Evolutionary conservation across 2,113 vertebrate genomes (phyloP).

Genomic region (Ochotona princeps): DNA sequence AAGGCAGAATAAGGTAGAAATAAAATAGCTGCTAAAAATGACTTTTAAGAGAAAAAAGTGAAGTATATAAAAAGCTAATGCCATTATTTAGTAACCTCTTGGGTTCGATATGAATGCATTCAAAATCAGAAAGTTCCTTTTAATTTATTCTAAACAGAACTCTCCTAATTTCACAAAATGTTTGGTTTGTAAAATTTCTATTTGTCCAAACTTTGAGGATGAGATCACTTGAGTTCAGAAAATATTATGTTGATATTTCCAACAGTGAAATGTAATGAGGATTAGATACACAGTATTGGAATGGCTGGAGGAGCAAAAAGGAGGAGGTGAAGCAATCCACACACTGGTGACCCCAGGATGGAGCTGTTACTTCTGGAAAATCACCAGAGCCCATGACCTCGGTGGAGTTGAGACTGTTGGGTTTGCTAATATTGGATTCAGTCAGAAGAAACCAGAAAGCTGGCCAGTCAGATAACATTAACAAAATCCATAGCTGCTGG

Average conservation of each 20-base stretch:
- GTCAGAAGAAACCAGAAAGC: background rate
- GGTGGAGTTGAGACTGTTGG: background rate
- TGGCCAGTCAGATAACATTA: background rate
- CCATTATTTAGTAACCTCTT: background rate
- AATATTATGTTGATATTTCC: background rate
- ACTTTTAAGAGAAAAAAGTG: background rate
- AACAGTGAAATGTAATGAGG: background rate
- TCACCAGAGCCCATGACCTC: background rate
- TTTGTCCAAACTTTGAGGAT: background rate
- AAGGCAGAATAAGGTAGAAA: background rate
- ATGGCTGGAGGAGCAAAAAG: background rate
- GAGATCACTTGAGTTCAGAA: background rate
- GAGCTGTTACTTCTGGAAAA: background rate
- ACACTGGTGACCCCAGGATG: background rate
- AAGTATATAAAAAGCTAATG: background rate
- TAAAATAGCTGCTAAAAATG: background rate
- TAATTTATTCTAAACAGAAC: background rate
- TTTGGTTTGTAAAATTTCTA: constrained; percentile 4
- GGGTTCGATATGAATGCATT: background rate
- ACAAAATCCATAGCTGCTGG: background rate
- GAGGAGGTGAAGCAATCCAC: background rate
- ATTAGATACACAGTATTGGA: background rate
- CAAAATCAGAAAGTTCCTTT: background rate
- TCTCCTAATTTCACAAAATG: background rate
- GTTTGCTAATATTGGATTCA: background rate